Base-by-base conservation (phyloP, 2,888 invertebrate genomes). In the Protodeltote pygarga region DNA sequence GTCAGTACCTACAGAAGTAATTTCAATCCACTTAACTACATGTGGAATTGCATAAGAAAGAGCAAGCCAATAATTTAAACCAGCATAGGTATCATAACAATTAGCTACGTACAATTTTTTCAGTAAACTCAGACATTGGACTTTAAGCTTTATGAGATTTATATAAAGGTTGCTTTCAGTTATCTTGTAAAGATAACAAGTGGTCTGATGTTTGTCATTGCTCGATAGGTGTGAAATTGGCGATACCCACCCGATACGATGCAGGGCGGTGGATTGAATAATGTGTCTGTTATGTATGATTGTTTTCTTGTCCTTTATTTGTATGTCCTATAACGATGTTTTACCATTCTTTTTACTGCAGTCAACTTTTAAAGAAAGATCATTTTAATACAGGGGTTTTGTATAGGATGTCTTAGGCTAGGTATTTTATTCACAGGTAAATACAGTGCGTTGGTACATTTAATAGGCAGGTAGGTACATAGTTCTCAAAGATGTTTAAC, bases 201-300 rank as follows among this genome's bases (percentile, higher is more conserved):
- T 58, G 54, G 64, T 47, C 49, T 46, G 58, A 65, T 73, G 73
- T 75, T 75, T 79, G 74, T 74, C 77, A 77, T 77, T 81, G 79
- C 70, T 77, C 78, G 79, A 80, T 81, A 77, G 73, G 79, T 81
- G 79, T 84, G 81, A 85, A 85, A 83, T 84, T 77, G 75, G 69
- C 81, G 77, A 82, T 77, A 74, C 69, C 67, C 59, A 54, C 60
- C 66, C 69, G 78, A 83, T 81, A 77, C 69, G 78, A 83, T 81
- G 77, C 73, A 71, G 72, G 60, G 64, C 60, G 55, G 49, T 49
- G 50, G 57, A 75, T 79, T 78, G 74, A 77, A 82, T 77, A 66
- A 75, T 73, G 62, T 58, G 51, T 60, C 65, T 63, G 61, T 74
- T 77, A 69, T 68, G 57, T 65, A 66, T 44, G 42, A 44, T 64